Percentiles rank a stretch among this genome's conserved stretches.
These are phyloP conservation scores for Xenops minutus DNA, from an alignment of 2,797 vertebrate species.

Conservation along the genomic window DNA sequence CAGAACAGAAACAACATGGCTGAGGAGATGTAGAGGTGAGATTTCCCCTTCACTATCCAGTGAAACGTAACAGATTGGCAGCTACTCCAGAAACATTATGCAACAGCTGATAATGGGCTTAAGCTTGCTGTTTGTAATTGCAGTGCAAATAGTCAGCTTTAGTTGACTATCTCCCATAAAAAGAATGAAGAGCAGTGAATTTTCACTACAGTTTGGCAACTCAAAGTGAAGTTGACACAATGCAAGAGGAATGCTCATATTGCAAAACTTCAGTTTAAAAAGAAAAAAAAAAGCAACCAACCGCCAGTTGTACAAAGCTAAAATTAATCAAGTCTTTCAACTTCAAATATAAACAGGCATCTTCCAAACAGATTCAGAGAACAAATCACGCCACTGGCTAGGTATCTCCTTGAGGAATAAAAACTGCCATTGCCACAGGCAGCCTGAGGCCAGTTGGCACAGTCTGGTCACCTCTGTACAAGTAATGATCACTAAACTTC, in stretches of 20 bases:
- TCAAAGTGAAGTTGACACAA: background rate
- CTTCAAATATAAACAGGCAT: background rate
- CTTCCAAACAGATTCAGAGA: background rate
- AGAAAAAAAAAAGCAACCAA: background rate
- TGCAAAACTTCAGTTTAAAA: slow-evolving; percentile 27
- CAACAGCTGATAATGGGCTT: background rate
- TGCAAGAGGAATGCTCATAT: background rate
- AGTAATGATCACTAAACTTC: background rate
- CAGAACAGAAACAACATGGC: background rate
- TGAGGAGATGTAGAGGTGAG: background rate
- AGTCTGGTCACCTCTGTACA: background rate
- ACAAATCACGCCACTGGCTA: background rate
- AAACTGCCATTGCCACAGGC: rapidly evolving
- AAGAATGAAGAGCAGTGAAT: background rate
- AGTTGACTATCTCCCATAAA: background rate
- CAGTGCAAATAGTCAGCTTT: background rate
- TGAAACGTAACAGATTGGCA: background rate
- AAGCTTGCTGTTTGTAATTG: background rate
- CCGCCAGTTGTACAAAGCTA: background rate
- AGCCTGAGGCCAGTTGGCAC: background rate
- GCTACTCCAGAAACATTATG: background rate
- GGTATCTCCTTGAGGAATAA: background rate
- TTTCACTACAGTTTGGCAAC: background rate
- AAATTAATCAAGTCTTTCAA: background rate
- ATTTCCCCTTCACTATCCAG: background rate